Percentiles rank a stretch among this genome's conserved stretches.
Evolutionary conservation across 2,888 invertebrate genomes (phyloP).

Genomic region (Meandrusa payeni): DNA sequence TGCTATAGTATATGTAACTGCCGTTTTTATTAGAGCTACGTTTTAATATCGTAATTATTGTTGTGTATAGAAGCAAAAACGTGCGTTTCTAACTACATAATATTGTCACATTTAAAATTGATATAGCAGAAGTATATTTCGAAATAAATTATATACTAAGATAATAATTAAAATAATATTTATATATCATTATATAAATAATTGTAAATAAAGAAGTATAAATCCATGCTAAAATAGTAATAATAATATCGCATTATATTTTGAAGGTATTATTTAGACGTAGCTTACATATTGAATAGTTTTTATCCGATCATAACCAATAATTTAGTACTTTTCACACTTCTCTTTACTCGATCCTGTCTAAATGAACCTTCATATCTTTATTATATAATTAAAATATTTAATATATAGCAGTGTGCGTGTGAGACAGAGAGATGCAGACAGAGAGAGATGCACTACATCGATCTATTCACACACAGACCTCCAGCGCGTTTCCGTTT

Average conservation of each 20-base stretch:
- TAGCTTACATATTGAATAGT: too few relatives aligned
- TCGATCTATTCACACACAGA: slow-evolving; percentile 77
- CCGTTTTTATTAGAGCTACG: too few relatives aligned
- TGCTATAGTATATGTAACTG: background rate
- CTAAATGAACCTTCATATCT: slow-evolving; percentile 21
- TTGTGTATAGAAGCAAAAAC: slow-evolving; percentile 15
- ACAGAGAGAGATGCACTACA: slow-evolving; percentile 75
- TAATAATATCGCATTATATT: slow-evolving; percentile 1
- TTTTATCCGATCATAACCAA: too few relatives aligned
- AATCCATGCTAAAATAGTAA: slow-evolving; percentile 16
- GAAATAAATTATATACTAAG: too few relatives aligned
- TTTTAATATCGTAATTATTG: background rate
- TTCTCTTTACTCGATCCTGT: background rate
- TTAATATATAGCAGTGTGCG: slow-evolving; percentile 53
- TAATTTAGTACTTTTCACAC: too few relatives aligned
- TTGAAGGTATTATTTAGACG: slow-evolving; percentile 21
- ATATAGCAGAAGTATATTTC: slow-evolving; percentile 11
- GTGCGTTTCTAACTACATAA: slow-evolving; percentile 17
- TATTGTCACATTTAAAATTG: background rate
- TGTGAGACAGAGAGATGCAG: slow-evolving; percentile 70
- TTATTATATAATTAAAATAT: slow-evolving; percentile 27
- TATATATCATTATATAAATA: background rate
- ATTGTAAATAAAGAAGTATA: slow-evolving; percentile 13
- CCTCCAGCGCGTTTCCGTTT: slow-evolving; percentile 65
- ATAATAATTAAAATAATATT: slow-evolving; percentile 5